Conservation (phyloP, 2,888 invertebrate species). For the Malacosoma neustria region DNA sequence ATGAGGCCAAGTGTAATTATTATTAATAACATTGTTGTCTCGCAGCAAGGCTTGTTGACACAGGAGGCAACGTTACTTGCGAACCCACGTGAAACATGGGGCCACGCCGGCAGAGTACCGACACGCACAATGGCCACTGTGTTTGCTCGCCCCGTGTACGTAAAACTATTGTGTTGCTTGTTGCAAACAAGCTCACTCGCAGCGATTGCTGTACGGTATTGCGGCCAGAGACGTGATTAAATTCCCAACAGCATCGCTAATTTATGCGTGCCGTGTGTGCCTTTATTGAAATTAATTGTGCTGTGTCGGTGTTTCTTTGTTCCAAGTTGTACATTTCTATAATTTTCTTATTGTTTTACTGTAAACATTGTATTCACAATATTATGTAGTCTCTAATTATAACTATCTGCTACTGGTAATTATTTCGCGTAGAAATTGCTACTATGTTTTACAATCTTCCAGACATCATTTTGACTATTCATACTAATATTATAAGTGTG, state of each 20-base stretch:
- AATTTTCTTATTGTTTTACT: too few relatives aligned
- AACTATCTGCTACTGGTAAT: too few relatives aligned
- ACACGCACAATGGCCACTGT: conserved; percentile 54
- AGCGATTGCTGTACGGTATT: conserved; percentile 36
- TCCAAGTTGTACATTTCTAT: not conserved
- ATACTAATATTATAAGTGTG: too few relatives aligned
- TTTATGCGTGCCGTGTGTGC: conserved; percentile 20
- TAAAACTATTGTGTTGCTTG: conserved; percentile 32
- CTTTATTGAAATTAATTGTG: conserved; percentile 16
- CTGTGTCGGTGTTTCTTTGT: conserved; percentile 3
- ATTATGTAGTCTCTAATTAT: too few relatives aligned
- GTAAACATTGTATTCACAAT: too few relatives aligned
- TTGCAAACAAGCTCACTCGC: conserved; percentile 21
- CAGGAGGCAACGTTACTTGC: conserved; percentile 38
- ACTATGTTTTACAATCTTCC: too few relatives aligned
- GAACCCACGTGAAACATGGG: conserved; percentile 45
- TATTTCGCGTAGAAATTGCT: too few relatives aligned
- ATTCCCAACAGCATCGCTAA: conserved; percentile 38
- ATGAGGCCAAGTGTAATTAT: conserved; percentile 17
- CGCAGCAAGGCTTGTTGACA: conserved; percentile 42
- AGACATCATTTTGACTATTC: too few relatives aligned
- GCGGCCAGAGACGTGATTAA: conserved; percentile 44
- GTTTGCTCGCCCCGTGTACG: conserved; percentile 39
- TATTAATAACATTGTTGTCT: conserved; percentile 38
- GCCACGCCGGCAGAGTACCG: conserved; percentile 33